phyloP scores from a whole-genome alignment of 2,113 vertebrate species.

The Eidolon helvum region DNA sequence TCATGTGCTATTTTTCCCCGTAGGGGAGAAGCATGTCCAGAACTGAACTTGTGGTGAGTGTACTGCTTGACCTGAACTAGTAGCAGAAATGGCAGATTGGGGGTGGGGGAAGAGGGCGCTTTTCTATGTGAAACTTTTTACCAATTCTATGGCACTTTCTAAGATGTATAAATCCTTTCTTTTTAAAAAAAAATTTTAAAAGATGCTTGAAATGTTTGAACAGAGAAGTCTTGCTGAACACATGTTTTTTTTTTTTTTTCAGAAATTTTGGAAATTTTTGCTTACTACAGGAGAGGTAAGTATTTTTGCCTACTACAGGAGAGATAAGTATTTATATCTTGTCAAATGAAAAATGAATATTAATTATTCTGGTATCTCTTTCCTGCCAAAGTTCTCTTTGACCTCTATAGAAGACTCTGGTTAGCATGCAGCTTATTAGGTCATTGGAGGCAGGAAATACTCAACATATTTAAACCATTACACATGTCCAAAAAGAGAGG shows the following conservation, averaged over 20 bases:
- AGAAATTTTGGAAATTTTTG: neutral
- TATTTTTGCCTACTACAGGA: neutral
- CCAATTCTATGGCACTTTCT: neutral
- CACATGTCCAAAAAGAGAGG: neutral
- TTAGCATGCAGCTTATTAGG: neutral
- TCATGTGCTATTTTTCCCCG: too few relatives aligned
- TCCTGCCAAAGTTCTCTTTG: neutral
- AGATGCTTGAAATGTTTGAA: neutral
- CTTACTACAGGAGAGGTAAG: neutral
- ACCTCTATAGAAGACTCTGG: neutral
- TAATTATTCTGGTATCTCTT: neutral
- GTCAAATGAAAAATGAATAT: neutral
- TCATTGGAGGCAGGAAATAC: neutral
- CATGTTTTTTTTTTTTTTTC: too few relatives aligned
- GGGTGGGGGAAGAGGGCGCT: neutral
- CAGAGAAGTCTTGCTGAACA: neutral
- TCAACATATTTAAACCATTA: neutral
- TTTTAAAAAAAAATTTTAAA: neutral
- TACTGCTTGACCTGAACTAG: too few relatives aligned
- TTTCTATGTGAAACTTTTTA: neutral
- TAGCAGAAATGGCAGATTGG: too few relatives aligned
- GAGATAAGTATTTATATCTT: neutral
- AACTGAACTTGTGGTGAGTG: too few relatives aligned
- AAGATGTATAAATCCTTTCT: neutral
- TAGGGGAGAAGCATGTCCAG: too few relatives aligned